Percentiles rank a stretch among this genome's conserved stretches.
phyloP scores from a whole-genome alignment of 2,797 vertebrate species.

The Diplodus puntazzo region DNA sequence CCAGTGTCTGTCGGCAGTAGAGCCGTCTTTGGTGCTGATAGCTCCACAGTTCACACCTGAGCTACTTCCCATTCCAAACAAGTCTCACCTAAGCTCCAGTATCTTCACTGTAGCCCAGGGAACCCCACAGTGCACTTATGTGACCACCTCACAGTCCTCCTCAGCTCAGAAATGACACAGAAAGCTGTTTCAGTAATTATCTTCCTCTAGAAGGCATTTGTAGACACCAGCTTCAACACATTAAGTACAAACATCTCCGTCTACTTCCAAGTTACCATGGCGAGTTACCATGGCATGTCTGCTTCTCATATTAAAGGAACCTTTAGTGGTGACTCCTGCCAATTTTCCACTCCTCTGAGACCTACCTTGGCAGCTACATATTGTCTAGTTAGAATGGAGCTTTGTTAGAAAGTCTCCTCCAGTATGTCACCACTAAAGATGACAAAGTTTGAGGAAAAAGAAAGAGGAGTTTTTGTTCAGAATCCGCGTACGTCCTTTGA shows the following conservation, averaged over 20 bases:
- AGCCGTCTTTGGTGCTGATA: conserved; percentile 15
- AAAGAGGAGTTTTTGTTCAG: conserved; percentile 1
- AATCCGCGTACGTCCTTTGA: background rate
- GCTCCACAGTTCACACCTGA: conserved; percentile 19
- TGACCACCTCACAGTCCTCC: conserved; percentile 28
- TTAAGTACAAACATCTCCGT: conserved; percentile 28
- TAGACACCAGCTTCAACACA: conserved; percentile 16
- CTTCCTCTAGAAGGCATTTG: conserved; percentile 37
- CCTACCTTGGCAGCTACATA: conserved; percentile 40
- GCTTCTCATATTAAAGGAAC: conserved; percentile 34
- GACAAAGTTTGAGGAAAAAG: conserved; percentile 10
- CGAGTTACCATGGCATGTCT: conserved; percentile 40
- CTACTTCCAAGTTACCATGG: conserved; percentile 43
- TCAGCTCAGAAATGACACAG: conserved; percentile 20
- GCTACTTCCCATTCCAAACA: background rate
- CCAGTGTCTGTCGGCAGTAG: background rate
- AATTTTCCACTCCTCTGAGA: conserved; percentile 37
- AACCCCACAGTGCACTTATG: conserved; percentile 11
- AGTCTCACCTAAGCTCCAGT: conserved; percentile 20
- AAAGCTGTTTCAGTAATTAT: conserved; percentile 50
- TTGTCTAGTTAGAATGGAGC: conserved; percentile 31
- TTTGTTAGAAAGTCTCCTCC: conserved; percentile 20
- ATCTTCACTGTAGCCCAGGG: conserved; percentile 15
- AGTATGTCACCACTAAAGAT: conserved; percentile 17
- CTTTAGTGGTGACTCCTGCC: conserved; percentile 43